Conservation (phyloP, 92 coral and sea anemone genomes). For the Epizoanthus scotinus region DNA sequence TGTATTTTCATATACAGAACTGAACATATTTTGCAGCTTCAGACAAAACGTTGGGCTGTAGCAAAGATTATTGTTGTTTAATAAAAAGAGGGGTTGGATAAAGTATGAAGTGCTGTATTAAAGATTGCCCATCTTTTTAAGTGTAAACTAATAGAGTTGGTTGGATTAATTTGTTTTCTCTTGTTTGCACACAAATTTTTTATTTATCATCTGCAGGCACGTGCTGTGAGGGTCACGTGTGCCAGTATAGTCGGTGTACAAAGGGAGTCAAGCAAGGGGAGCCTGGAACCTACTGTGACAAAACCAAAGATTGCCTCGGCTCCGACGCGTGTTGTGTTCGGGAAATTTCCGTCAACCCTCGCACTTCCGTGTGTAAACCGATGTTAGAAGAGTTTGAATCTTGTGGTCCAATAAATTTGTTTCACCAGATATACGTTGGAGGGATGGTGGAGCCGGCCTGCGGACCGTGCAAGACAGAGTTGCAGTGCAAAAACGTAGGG, state of each 20-base stretch:
- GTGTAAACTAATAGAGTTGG: no score
- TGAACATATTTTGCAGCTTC: no score
- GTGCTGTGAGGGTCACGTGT: conserved; percentile 75
- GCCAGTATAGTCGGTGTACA: conserved; percentile 85
- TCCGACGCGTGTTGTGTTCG: conserved; percentile 82
- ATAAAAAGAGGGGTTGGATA: no score
- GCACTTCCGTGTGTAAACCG: conserved; percentile 82
- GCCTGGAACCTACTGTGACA: conserved; percentile 89
- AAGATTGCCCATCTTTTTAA: no score
- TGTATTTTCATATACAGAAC: no score
- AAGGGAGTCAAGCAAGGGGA: conserved; percentile 77
- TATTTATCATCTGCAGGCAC: conserved; percentile 51
- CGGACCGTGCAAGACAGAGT: conserved; percentile 83
- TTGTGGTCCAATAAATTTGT: conserved; percentile 87
- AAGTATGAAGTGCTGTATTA: no score
- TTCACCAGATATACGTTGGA: conserved; percentile 78
- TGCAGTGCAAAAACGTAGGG: conserved; percentile 90
- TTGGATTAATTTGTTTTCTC: no score
- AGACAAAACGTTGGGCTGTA: no score
- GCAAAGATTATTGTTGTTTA: no score
- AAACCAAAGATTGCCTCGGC: conserved; percentile 74
- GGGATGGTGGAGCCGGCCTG: conserved; percentile 91
- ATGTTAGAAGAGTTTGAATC: conserved; percentile 82
- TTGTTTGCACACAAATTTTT: no score
- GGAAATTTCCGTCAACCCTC: conserved; percentile 76